phyloP scores from a whole-genome alignment of 2,797 vertebrate species.

The Myiotriccus ornatus region DNA sequence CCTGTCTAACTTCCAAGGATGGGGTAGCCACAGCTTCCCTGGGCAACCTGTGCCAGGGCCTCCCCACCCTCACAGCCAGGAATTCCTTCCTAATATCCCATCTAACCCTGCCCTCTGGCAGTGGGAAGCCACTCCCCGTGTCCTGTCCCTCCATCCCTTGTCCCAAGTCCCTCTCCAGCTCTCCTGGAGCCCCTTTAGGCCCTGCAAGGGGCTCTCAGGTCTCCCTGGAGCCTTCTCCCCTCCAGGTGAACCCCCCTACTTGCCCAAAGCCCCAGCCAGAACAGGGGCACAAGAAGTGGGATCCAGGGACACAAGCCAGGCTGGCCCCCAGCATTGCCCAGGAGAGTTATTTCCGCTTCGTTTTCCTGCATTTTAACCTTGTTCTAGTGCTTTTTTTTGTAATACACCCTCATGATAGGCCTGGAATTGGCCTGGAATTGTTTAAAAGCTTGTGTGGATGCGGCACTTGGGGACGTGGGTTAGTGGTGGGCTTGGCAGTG shows the following conservation, averaged over 20 bases:
- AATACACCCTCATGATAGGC: rapidly evolving
- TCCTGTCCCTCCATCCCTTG: not conserved
- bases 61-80: not conserved
- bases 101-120: not conserved
- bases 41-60: not conserved
- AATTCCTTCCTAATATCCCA: not conserved
- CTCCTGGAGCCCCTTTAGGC: not conserved
- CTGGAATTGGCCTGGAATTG: not conserved
- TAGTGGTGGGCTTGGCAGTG: not conserved
- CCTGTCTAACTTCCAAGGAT: not conserved
- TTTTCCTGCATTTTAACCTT: not conserved
- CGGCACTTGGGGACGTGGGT: not conserved
- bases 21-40: not conserved
- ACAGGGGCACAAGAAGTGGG: not conserved
- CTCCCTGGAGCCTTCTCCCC: not conserved
- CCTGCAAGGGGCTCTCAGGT: not conserved
- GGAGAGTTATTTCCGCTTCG: not conserved
- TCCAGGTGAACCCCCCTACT: not conserved
- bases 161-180: not conserved
- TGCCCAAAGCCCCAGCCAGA: not conserved
- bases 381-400: not conserved
- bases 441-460: not conserved
- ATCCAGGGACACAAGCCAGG: rapidly evolving
- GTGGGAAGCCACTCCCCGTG: not conserved
- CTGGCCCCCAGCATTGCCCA: not conserved